Evolutionary conservation across 2,888 invertebrate species (phyloP).

Genomic region (Cheilosia soror): DNA sequence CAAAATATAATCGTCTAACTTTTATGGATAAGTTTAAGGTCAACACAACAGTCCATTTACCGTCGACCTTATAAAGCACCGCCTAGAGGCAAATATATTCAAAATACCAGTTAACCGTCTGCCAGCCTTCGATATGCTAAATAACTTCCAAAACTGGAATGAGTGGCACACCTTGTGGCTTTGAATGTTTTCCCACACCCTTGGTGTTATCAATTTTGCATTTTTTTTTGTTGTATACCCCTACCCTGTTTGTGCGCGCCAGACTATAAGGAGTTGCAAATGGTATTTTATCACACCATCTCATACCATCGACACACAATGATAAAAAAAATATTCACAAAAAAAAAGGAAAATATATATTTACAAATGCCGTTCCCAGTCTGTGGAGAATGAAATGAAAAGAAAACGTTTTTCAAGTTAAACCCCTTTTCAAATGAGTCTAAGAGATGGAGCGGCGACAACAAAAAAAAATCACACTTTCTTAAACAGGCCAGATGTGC

Average conservation of each 20-base stretch:
- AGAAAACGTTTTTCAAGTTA: not conserved
- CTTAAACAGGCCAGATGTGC: conserved; percentile 3
- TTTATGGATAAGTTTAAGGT: conserved; percentile 18
- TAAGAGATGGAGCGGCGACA: not conserved
- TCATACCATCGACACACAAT: not conserved
- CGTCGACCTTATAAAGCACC: not conserved
- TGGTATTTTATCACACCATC: conserved; percentile 39
- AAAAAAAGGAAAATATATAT: not conserved
- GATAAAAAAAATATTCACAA: conserved; percentile 2
- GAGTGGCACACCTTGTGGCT: conserved; percentile 27
- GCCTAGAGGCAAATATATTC: not conserved
- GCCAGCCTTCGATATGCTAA: conserved; percentile 26
- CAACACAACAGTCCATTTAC: conserved; percentile 9
- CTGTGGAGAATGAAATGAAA: not conserved
- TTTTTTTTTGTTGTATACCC: not conserved
- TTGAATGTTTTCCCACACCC: conserved; percentile 31
- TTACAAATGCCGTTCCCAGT: conserved; percentile 19
- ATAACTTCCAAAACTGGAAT: not conserved
- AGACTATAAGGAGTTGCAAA: conserved; percentile 23
- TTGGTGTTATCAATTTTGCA: conserved; percentile 32
- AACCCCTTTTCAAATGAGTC: conserved; percentile 6
- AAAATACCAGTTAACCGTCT: conserved; percentile 3
- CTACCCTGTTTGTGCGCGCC: not conserved
- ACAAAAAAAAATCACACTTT: not conserved
- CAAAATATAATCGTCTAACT: conserved; percentile 5